A percentile compares a stretch with the other conserved stretches of the same genome.
Conservation (phyloP, 2,113 vertebrate species). For the Barbus barbus region DNA sequence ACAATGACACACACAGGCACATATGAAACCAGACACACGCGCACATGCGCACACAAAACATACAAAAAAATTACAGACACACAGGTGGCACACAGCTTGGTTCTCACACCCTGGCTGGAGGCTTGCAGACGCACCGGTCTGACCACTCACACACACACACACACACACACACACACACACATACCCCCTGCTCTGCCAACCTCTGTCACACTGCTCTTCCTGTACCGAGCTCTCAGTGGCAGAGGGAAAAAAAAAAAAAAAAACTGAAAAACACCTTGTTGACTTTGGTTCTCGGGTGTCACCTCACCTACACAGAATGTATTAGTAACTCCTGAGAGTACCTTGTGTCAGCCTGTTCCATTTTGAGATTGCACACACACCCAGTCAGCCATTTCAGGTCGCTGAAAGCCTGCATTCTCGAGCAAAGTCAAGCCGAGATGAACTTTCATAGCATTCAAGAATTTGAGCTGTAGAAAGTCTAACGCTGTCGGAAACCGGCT, state of each 20-base stretch:
- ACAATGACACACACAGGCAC: constrained; percentile 6
- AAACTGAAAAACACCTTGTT: no score
- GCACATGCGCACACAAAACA: constrained; percentile 33
- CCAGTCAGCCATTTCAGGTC: constrained; percentile 39
- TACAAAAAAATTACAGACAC: constrained; percentile 36
- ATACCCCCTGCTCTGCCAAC: constrained; percentile 61
- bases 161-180: constrained; percentile 49
- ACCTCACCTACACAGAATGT: constrained; percentile 52
- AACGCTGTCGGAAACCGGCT: neutral
- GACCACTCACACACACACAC: constrained; percentile 62
- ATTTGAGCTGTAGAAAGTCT: constrained; percentile 3
- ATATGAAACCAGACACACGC: constrained; percentile 26
- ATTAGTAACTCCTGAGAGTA: constrained; percentile 40
- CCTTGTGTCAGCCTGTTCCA: constrained; percentile 45
- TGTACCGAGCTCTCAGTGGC: constrained; percentile 40
- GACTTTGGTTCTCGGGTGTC: constrained; percentile 50
- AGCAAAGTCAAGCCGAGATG: constrained; percentile 23
- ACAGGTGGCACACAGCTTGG: constrained; percentile 46
- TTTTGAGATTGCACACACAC: constrained; percentile 34
- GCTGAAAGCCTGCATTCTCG: constrained; percentile 20
- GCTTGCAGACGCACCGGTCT: constrained; percentile 75
- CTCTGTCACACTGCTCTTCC: constrained; percentile 59
- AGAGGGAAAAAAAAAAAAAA: constrained; percentile 26
- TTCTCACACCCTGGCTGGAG: constrained; percentile 65
- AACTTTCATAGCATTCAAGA: constrained; percentile 31